These are phyloP conservation scores for Tetranychus truncatus DNA, from an alignment of 2,888 invertebrate genomes.

Conservation along the genomic window DNA sequence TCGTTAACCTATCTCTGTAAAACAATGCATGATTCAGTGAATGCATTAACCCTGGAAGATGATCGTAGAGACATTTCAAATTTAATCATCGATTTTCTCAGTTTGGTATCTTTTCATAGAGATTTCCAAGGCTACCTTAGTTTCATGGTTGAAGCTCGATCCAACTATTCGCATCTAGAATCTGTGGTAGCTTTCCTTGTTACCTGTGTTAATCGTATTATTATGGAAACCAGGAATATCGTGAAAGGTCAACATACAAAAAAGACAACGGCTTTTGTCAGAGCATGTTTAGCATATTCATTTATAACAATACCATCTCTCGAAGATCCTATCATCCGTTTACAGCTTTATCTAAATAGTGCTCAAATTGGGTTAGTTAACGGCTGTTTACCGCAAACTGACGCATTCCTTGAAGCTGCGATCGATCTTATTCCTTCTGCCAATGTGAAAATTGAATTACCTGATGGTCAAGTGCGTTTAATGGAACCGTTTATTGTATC, in stretches of 20 bases:
- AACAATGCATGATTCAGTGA: conserved; percentile 78
- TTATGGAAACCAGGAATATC: conserved; percentile 48
- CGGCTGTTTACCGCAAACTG: conserved; percentile 79
- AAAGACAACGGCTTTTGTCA: conserved; percentile 34
- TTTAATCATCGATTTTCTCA: conserved; percentile 59
- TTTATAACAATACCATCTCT: conserved; percentile 94
- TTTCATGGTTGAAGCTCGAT: conserved; percentile 81
- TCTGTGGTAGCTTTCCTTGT: conserved; percentile 44
- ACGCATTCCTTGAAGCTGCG: conserved; percentile 79
- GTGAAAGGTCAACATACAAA: conserved; percentile 55
- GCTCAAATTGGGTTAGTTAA: conserved; percentile 75
- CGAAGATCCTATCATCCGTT: conserved; percentile 51
- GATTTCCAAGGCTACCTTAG: conserved; percentile 77
- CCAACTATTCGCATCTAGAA: conserved; percentile 75
- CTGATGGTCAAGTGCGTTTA: conserved; percentile 51
- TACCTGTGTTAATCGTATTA: conserved; percentile 59
- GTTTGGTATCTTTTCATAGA: conserved; percentile 57
- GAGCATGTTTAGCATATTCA: conserved; percentile 80
- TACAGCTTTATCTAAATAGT: conserved; percentile 41
- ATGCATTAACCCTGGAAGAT: conserved; percentile 75
- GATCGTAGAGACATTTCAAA: conserved; percentile 68
- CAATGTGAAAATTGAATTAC: conserved; percentile 41
- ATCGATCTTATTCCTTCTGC: conserved; percentile 58
- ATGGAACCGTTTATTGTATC: conserved; percentile 42
- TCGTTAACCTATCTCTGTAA: conserved; percentile 71